These are phyloP conservation scores for Sebastes jordani DNA, from an alignment of 2,797 vertebrate genomes.

Conservation along the genomic window DNA sequence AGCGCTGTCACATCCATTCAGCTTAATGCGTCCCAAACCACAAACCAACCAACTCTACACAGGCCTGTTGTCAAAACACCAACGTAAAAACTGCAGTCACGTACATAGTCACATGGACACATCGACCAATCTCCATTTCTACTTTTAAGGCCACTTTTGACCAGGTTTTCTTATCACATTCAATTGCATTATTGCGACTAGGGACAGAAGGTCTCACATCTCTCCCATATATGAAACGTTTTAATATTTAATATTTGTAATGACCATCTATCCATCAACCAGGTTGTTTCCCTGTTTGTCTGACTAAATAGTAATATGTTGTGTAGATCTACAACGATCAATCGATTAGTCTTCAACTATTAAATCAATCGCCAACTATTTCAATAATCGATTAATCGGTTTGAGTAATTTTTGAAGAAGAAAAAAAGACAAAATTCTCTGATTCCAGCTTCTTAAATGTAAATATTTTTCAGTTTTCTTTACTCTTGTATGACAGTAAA, in stretches of 20 bases:
- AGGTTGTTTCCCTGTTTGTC: background rate
- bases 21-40: slow-evolving; percentile 1
- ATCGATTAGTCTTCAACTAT: too few species aligned
- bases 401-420: too few species aligned
- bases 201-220: background rate
- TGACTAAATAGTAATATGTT: background rate
- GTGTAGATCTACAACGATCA: too few species aligned
- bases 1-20: slow-evolving; percentile 32
- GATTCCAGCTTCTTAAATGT: too few species aligned
- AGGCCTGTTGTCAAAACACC: background rate
- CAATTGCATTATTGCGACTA: background rate
- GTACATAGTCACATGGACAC: background rate
- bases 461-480: too few species aligned
- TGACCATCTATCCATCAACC: background rate
- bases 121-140: background rate
- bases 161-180: background rate
- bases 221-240: background rate
- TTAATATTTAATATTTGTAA: background rate
- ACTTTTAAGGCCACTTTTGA: background rate
- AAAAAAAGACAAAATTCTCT: too few species aligned
- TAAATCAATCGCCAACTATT: too few species aligned
- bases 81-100: background rate
- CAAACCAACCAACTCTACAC: background rate
- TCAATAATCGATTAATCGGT: too few species aligned
- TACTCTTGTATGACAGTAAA: too few species aligned